Percentiles rank a stretch among this genome's conserved stretches.
Conservation (phyloP, 2,888 invertebrate genomes). For the Apoderus coryli region DNA sequence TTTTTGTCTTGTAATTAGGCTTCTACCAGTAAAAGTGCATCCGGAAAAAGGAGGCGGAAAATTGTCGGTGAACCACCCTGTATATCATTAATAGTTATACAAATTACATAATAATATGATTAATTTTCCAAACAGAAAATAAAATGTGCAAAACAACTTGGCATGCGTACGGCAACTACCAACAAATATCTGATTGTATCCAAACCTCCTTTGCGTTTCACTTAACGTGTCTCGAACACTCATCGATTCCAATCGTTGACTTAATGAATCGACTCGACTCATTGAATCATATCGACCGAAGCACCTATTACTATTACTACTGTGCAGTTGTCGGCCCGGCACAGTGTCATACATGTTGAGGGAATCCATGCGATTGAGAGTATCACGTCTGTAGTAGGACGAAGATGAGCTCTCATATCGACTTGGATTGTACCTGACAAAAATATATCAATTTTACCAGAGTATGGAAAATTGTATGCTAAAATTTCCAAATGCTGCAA, state of each 20-base stretch:
- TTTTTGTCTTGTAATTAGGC: no score
- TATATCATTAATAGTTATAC: no score
- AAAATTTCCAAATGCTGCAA: no score
- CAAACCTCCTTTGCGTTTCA: slow-evolving; percentile 27
- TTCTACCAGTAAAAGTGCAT: no score
- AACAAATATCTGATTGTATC: no score
- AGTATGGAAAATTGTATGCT: no score
- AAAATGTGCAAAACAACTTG: no score
- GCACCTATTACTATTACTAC: slow-evolving; percentile 13
- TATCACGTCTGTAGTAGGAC: slow-evolving; percentile 19
- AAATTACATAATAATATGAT: no score
- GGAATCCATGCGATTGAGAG: slow-evolving; percentile 23
- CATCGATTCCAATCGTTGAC: slow-evolving; percentile 38
- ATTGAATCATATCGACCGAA: slow-evolving; percentile 31
- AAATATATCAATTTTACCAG: slow-evolving; percentile 1
- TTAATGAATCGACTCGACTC: slow-evolving; percentile 37
- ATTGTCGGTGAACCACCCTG: no score
- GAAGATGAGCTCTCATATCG: slow-evolving; percentile 18
- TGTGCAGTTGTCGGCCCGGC: slow-evolving; percentile 11
- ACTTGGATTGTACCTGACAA: slow-evolving; percentile 19
- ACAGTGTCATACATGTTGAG: slow-evolving; percentile 20
- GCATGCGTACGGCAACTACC: no score
- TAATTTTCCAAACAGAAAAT: no score
- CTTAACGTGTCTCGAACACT: slow-evolving; percentile 29
- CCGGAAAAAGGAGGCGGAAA: no score